Percentiles rank a stretch among this genome's conserved stretches.
phyloP scores from a whole-genome alignment of 2,797 vertebrate genomes.

The Acrocephalus scirpaceus region DNA sequence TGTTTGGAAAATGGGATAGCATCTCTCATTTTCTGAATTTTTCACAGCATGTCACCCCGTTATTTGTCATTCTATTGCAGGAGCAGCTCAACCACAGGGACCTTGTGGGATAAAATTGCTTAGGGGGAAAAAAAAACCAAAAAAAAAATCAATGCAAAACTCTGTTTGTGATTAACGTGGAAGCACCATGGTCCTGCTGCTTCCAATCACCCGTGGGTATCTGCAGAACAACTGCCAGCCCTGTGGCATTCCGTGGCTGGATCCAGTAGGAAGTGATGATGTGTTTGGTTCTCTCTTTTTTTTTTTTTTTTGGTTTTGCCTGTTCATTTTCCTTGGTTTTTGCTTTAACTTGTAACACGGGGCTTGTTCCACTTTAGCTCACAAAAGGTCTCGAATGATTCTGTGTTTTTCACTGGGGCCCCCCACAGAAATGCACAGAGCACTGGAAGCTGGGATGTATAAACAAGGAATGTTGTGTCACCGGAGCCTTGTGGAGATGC shows the following conservation, averaged over 20 bases:
- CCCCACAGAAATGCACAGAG: neutral
- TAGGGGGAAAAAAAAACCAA: neutral
- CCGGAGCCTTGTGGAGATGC: neutral
- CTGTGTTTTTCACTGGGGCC: neutral
- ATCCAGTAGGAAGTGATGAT: constrained; percentile 15
- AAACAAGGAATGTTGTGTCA: neutral
- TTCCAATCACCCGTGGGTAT: neutral
- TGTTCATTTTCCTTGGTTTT: neutral
- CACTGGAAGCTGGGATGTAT: neutral
- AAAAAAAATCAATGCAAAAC: neutral
- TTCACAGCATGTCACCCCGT: constrained; percentile 18
- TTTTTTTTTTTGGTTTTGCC: neutral
- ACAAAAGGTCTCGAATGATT: neutral
- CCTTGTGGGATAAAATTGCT: constrained; percentile 28
- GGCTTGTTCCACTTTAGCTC: neutral
- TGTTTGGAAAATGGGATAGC: constrained; percentile 40
- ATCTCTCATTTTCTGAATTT: constrained; percentile 48
- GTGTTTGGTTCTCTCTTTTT: neutral
- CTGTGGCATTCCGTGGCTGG: neutral
- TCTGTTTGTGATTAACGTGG: neutral
- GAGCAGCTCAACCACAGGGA: constrained; percentile 31
- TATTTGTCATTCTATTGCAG: constrained; percentile 41
- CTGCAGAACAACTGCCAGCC: neutral
- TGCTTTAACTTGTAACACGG: neutral
- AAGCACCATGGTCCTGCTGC: neutral